phyloP scores from a whole-genome alignment of 1,140 invertebrate genomes.

The Drosophila arizonae region DNA sequence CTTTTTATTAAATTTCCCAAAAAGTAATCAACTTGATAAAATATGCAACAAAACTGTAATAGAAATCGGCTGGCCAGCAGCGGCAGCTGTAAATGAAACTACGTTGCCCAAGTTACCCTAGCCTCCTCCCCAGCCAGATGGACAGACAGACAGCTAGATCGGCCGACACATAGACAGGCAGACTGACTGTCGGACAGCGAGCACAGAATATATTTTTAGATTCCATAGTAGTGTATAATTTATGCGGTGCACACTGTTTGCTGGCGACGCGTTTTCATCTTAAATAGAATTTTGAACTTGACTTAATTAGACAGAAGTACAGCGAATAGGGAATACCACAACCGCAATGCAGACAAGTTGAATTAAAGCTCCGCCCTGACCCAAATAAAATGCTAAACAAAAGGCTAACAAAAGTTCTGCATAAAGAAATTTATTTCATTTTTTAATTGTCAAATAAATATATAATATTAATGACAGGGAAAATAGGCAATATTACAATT shows the following conservation, averaged over 20 bases:
- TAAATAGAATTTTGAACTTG: conserved; percentile 72
- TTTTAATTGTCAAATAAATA: no score
- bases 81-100: conserved; percentile 51
- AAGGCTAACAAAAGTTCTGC: neutral
- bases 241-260: conserved; percentile 58
- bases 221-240: conserved; percentile 43
- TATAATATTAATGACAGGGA: no score
- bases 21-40: conserved; percentile 50
- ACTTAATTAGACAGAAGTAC: conserved; percentile 71
- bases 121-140: neutral
- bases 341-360: conserved; percentile 42
- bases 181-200: conserved; percentile 11
- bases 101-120: no score
- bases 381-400: neutral
- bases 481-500: no score
- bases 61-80: conserved; percentile 1
- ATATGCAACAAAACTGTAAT: conserved; percentile 51
- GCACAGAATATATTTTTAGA: neutral
- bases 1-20: neutral
- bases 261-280: conserved; percentile 46
- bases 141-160: conserved; percentile 21
- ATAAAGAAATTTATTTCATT: no score
- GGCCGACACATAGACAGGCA: conserved; percentile 11
- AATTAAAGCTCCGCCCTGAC: neutral
- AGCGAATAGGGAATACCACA: conserved; percentile 62